These are phyloP conservation scores for Gorsachius magnificus DNA, from an alignment of 2,797 vertebrate genomes.

Conservation along the genomic window DNA sequence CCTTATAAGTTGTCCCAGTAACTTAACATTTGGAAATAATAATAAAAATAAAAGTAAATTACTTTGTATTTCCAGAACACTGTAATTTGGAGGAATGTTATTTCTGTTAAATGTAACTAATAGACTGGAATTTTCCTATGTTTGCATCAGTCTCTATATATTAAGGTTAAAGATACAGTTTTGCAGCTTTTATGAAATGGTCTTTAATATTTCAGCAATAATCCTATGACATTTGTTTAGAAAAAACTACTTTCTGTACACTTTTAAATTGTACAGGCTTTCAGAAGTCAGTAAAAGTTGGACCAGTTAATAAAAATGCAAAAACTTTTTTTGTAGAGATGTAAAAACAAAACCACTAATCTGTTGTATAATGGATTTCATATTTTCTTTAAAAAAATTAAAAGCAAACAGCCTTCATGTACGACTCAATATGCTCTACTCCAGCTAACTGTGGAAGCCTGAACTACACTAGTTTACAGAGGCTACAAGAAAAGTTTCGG, in stretches of 20 bases:
- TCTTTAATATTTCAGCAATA: slow-evolving; percentile 79
- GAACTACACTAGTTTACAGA: slow-evolving; percentile 55
- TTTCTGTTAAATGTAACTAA: slow-evolving; percentile 75
- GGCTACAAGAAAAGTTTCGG: slow-evolving; percentile 33
- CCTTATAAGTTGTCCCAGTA: slow-evolving; percentile 69
- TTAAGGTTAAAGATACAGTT: slow-evolving; percentile 69
- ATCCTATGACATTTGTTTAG: slow-evolving; percentile 72
- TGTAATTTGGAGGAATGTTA: slow-evolving; percentile 74
- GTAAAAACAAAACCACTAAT: slow-evolving; percentile 71
- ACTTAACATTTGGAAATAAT: slow-evolving; percentile 74
- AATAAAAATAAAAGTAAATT: slow-evolving; percentile 65
- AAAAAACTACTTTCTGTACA: slow-evolving; percentile 62
- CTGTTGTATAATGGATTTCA: slow-evolving; percentile 73
- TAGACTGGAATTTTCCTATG: slow-evolving; percentile 73
- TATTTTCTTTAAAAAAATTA: slow-evolving; percentile 73
- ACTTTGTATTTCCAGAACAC: slow-evolving; percentile 80
- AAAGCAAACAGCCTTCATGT: slow-evolving; percentile 63
- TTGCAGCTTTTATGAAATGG: slow-evolving; percentile 73
- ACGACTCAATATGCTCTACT: slow-evolving; percentile 65
- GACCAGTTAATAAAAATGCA: slow-evolving; percentile 74
- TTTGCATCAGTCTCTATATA: slow-evolving; percentile 69
- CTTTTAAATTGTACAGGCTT: slow-evolving; percentile 71
- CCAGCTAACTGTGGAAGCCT: slow-evolving; percentile 65
- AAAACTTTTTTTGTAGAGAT: slow-evolving; percentile 74
- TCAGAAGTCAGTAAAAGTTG: slow-evolving; percentile 64